Evolutionary conservation across 1,140 invertebrate genomes (phyloP), one percentile per base, ranked within the genome.

Genomic region (Drosophila hydei): DNA sequence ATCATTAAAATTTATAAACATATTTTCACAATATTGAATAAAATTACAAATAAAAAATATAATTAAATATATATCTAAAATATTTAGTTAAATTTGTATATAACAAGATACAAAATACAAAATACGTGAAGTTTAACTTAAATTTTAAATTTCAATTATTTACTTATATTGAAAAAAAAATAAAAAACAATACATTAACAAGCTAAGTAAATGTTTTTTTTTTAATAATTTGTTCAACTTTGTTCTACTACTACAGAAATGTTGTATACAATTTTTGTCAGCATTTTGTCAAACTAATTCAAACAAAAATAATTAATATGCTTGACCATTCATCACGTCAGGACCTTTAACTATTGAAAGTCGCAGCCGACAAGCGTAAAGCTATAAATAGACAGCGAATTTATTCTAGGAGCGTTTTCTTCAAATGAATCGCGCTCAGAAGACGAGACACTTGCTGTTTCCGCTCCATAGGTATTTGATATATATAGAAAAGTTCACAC

Each of bases 401-500:
- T 68, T 79, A 38, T 18, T 89, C 40, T 87, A 64, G 81, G 87
- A 80, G 81, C 12, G 40, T 70, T 75, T 74, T 84, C 81, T 90
- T 90, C 75, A 90, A 90, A 75, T 60, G 58, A 21, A 50, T 19
- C 40, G 74, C 52, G 55, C 4, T 23, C 4, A 11, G 19, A 40
- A 38, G 18, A 63, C 74, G 69, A 72, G 62, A 50, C 56, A 79
- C 56, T 78, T 83, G 79, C 89, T 89, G 83, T 89, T 89, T 89
- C 47, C 14, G 36, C 79, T 80, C 85, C 85, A 14, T 33, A n/a
- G n/a, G n/a, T n/a, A n/a, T n/a, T n/a, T n/a, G n/a, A n/a, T n/a
- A n/a, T n/a, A n/a, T 23, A 23, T 27, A 11, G 2, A 33, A 33
- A 33, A 33, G 30, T 5, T 40, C n/a, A n/a, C n/a, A n/a, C n/a